Conservation (phyloP, 2,888 invertebrate genomes). For the Lasioglossum zephyrum region DNA sequence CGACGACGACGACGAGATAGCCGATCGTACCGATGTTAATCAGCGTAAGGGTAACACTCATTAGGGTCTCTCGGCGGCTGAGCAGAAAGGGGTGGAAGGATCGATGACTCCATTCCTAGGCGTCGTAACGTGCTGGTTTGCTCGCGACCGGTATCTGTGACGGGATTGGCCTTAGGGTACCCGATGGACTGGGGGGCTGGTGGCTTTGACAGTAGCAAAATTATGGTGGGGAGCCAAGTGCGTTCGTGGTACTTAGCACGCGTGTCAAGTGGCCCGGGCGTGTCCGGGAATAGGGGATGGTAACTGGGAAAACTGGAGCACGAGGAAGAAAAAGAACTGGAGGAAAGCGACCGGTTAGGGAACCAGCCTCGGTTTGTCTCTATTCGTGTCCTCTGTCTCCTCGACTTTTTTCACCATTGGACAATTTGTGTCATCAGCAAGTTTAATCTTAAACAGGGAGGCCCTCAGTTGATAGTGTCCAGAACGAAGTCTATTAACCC, state of each 20-base stretch:
- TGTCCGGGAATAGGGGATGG: slow-evolving; percentile 4
- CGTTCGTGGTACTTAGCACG: slow-evolving; percentile 54
- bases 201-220: background rate
- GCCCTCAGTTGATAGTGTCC: too few species aligned
- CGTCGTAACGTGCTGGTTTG: slow-evolving; percentile 3
- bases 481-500: too few species aligned
- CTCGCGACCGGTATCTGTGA: slow-evolving; percentile 9
- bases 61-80: slow-evolving; percentile 29
- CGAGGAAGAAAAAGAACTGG: slow-evolving; percentile 38
- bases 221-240: slow-evolving; percentile 25
- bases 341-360: slow-evolving; percentile 21
- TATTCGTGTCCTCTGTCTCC: slow-evolving; percentile 3
- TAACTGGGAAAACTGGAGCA: slow-evolving; percentile 63
- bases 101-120: slow-evolving; percentile 52
- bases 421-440: too few species aligned
- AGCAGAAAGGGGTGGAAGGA: slow-evolving; percentile 23
- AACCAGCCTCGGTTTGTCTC: slow-evolving; percentile 29
- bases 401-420: slow-evolving; percentile 35
- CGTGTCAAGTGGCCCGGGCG: slow-evolving; percentile 60
- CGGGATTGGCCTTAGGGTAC: background rate
- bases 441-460: too few species aligned
- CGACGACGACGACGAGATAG: background rate
- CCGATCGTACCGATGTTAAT: slow-evolving; percentile 48
- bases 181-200: background rate
- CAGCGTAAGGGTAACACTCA: slow-evolving; percentile 34